Base-by-base conservation (phyloP, 1,140 invertebrate species). In the Daktulosphaira vitifoliae region DNA sequence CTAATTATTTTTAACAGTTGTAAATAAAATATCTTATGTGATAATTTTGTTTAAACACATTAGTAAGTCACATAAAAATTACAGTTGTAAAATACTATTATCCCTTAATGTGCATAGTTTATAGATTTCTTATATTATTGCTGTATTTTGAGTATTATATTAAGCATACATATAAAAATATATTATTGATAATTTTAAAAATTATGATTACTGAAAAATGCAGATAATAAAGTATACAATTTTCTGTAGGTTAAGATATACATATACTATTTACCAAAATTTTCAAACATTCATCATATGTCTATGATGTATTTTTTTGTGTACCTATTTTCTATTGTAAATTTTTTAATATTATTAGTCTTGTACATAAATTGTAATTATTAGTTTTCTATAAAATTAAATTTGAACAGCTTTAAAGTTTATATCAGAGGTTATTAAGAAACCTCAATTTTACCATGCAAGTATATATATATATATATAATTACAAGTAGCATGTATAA, bases 331-430 rank as follows among this genome's bases (percentile, higher is more conserved):
- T 44, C 25, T 56, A 56, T 42, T 38, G 42, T n/a, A 7, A 7
- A 56, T 62, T 23, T 48, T 48, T 29, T n/a, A 48, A 48, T 62
- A 46, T 62, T 59, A 26, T 20, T 8, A 46, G 26, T 48, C 25
- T 29, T 62, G 56, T 62, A 48, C 16, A 62, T 62, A 62, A 62
- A 46, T 15, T 62, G 56, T 62, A 46, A 29, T 62, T 33, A 16
- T 25, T 20, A 29, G 25, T 53, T 53, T 18, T 59, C 39, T 62
- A 23, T 62, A 46, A 46, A 62, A 62, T 48, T n/a, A 33, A 62
- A 8, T 62, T 26, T 62, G 18, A 46, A 62, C 22, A 62, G 44
- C 42, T 46, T 48, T 62, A 62, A 46, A 46, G 26, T 62, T 26
- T 42, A 42, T 38, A 38, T 54, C 9, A 3, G 11, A 44, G 11